These are phyloP conservation scores for Anthopleura xanthogrammica DNA, from an alignment of 92 coral and sea anemone genomes.

Conservation along the genomic window DNA sequence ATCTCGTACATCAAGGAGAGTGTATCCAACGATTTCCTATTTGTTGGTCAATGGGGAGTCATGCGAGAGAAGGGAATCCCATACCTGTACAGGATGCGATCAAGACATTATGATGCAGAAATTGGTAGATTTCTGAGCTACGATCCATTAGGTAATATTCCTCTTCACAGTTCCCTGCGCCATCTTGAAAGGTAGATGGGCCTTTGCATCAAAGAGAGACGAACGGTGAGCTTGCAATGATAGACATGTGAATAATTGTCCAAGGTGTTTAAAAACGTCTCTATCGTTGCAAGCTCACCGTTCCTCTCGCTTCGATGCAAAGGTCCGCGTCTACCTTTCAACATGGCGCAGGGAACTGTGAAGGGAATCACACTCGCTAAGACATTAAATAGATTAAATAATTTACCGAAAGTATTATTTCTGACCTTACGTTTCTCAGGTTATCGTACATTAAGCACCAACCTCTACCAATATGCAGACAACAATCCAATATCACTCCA, in stretches of 20 bases:
- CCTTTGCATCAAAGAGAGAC: no score
- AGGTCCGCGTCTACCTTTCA: no score
- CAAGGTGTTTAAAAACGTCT: no score
- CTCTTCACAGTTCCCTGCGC: no score
- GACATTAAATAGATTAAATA: background rate
- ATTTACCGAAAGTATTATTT: background rate
- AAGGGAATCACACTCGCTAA: background rate
- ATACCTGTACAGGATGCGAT: conserved; percentile 58
- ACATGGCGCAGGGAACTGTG: no score
- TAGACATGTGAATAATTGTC: no score
- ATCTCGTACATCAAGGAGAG: conserved; percentile 28
- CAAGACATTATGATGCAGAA: conserved; percentile 57
- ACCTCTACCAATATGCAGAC: conserved; percentile 9
- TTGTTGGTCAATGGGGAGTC: conserved; percentile 75
- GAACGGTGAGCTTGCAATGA: no score
- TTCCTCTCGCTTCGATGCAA: no score
- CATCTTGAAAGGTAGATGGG: no score
- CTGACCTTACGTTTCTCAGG: background rate
- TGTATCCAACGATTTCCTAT: conserved; percentile 53
- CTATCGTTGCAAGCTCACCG: no score
- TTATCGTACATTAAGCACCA: conserved; percentile 12
- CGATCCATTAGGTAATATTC: conserved; percentile 46
- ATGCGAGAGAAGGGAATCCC: conserved; percentile 34
- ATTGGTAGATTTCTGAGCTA: conserved; percentile 63
- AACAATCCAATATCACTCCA: conserved; percentile 4